Base-by-base conservation (phyloP, 1,140 invertebrate genomes). In the Procambarus virginalis region DNA sequence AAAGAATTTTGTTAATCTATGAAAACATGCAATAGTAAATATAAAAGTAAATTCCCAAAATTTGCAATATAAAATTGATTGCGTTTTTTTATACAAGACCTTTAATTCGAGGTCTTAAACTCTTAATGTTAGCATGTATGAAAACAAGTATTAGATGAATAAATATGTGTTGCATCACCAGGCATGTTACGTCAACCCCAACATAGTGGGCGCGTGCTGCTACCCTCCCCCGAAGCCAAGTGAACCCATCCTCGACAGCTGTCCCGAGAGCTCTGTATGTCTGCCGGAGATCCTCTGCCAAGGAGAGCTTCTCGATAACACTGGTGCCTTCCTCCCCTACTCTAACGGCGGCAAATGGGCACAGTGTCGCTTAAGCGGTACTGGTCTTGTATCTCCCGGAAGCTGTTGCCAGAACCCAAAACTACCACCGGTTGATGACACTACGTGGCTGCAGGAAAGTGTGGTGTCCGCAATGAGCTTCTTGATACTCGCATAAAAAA, bases 401-500 rank as follows among this genome's bases (percentile, higher is more conserved):
- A 78, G 78, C 46, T 91, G 91, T 55, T 89, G 80, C 51, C 48
- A 34, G 6, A 73, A 75, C 46, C 49, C 75, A 48, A 51, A 6
- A 51, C n/a, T 58, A 3, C 58, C 48, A 3, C 4, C 20, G 17
- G 12, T 17, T 20, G n/a, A 68, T 3, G 10, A n/a, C 17, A 6
- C 9, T 5, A 49, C 49, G 64, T 83, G 14, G 58, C 81, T 0
- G 85, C 49, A 10, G 49, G 48, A 2, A 9, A 84, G 12, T 91
- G 91, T 14, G 85, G 89, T 22, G 83, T 85, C 14, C 22, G 83
- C n/a, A 85, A 81, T 17, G 2, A 48, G 14, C 83, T 8, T 0
- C 22, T 90, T 0, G 89, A 85, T 68, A 78, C 76, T 9, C 89
- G 89, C 22, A 80, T 91, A 17, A 45, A 64, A 10, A 93, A 92